Conservation (phyloP, 1,140 invertebrate genomes). For the Diplogasteroides magnus region DNA sequence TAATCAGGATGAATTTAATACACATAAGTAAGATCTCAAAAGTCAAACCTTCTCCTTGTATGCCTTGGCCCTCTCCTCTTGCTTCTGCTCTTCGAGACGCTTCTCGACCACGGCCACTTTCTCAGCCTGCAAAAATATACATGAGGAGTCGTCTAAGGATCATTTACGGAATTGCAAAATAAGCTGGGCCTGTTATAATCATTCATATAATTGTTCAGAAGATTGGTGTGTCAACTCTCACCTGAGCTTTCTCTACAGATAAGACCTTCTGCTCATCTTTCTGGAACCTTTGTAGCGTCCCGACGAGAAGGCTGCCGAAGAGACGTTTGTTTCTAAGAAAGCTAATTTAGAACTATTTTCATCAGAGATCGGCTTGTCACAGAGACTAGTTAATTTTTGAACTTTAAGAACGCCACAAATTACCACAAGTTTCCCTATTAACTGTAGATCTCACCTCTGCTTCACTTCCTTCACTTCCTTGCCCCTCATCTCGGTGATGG, state of each 20-base stretch:
- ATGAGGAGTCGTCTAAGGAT: no score
- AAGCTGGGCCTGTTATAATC: no score
- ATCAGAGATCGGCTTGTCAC: no score
- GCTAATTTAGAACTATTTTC: background rate
- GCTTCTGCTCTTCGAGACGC: conserved; percentile 13
- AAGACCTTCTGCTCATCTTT: background rate
- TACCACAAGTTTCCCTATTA: no score
- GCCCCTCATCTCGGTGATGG: conserved; percentile 10
- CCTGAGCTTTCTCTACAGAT: conserved; percentile 1
- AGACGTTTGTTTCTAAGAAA: conserved; percentile 13
- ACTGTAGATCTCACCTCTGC: conserved; percentile 7
- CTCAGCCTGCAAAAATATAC: no score
- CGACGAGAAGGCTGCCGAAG: conserved; percentile 10
- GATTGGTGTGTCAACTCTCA: background rate
- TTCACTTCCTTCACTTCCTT: conserved; percentile 17
- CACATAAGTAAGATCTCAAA: conserved; percentile 3
- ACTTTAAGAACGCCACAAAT: no score
- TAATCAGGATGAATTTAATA: conserved; percentile 1
- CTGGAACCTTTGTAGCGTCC: conserved; percentile 14
- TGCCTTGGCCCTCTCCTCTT: conserved; percentile 13
- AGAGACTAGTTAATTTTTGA: background rate
- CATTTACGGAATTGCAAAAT: no score
- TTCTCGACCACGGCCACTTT: conserved; percentile 17
- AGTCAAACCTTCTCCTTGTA: background rate
- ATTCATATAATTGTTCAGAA: background rate